Percentiles rank a stretch among this genome's conserved stretches.
phyloP scores from a whole-genome alignment of 2,797 vertebrate species.

The Syndactyla subalaris region DNA sequence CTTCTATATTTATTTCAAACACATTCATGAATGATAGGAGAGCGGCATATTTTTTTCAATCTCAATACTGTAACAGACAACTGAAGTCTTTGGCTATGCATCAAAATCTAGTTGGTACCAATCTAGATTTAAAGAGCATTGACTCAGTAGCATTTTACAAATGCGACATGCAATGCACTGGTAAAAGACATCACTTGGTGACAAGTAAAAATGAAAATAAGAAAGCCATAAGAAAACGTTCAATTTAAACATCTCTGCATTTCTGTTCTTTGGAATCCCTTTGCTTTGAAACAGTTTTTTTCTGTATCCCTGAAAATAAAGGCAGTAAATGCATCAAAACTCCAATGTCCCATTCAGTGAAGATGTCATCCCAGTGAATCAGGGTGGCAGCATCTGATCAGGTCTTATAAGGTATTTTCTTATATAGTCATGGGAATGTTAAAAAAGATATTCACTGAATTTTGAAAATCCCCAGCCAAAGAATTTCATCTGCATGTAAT shows the following conservation, averaged over 20 bases:
- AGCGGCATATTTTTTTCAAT: not conserved
- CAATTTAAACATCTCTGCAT: not conserved
- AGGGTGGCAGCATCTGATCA: not conserved
- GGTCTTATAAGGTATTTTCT: not conserved
- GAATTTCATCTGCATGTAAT: conserved; percentile 39
- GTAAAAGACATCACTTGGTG: not conserved
- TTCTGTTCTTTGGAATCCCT: not conserved
- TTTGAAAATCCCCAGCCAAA: conserved; percentile 11
- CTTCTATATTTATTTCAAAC: not conserved
- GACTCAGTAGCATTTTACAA: conserved; percentile 19
- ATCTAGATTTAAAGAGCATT: not conserved
- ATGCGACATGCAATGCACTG: not conserved
- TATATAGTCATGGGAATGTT: not conserved
- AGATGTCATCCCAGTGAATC: not conserved
- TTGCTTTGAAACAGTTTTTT: not conserved
- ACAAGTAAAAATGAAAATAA: not conserved
- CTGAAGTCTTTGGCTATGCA: not conserved
- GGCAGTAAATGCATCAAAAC: not conserved
- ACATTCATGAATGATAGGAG: not conserved
- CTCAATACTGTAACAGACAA: not conserved
- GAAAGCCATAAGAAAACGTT: not conserved
- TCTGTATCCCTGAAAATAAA: not conserved
- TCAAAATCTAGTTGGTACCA: not conserved
- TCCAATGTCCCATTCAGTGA: not conserved
- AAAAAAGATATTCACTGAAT: not conserved